Percentiles rank a stretch among this genome's conserved stretches.
Evolutionary conservation across 1,140 invertebrate genomes (phyloP).

Genomic region (Mamestra configurata): DNA sequence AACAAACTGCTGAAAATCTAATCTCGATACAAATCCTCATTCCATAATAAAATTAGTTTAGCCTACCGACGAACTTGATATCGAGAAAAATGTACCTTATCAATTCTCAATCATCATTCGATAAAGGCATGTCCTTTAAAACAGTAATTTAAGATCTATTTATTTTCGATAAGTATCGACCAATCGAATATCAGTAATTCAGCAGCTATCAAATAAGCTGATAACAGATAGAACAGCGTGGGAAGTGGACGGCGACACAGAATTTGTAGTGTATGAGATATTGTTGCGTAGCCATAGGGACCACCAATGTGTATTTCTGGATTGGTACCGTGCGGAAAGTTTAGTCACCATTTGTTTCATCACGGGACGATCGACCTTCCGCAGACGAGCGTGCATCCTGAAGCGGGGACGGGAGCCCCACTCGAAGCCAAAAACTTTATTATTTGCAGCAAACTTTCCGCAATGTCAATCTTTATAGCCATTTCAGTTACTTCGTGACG

Average conservation of each 20-base stretch:
- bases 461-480: not conserved
- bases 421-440: not conserved
- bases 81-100: not conserved
- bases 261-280: slow-evolving; percentile 56
- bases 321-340: slow-evolving; percentile 87
- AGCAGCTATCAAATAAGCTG: slow-evolving; percentile 2
- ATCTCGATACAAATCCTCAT: not conserved
- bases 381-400: slow-evolving; percentile 62
- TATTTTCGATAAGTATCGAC: slow-evolving; percentile 22
- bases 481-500: slow-evolving; percentile 8
- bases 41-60: too few species aligned
- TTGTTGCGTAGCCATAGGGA: slow-evolving; percentile 49
- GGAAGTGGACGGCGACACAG: slow-evolving; percentile 43
- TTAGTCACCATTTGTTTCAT: slow-evolving; percentile 78
- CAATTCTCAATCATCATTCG: not conserved
- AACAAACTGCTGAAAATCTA: not conserved
- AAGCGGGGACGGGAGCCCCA: not conserved
- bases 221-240: slow-evolving; percentile 49
- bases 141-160: not conserved
- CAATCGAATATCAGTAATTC: slow-evolving; percentile 15
- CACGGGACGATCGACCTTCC: slow-evolving; percentile 76
- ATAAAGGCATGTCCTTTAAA: not conserved
- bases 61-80: too few species aligned
- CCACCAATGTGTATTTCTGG: slow-evolving; percentile 81
- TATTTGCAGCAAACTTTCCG: not conserved